Percentiles rank a stretch among this genome's conserved stretches.
Evolutionary conservation across 1,140 invertebrate genomes (phyloP).

Genomic region (Eriocheir sinensis): DNA sequence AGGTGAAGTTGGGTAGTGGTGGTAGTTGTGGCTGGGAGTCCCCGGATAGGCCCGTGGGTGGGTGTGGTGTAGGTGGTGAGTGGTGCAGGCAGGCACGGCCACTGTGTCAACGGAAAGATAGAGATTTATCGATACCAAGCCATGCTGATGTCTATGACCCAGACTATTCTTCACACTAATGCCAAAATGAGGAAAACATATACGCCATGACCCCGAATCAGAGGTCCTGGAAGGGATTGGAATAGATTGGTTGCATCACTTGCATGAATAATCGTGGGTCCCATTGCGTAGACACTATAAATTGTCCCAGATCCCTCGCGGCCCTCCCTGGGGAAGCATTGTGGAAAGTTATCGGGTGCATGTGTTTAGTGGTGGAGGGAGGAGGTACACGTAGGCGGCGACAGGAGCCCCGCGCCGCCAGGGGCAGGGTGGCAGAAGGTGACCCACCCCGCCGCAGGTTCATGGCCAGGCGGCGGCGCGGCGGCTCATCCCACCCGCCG

Average conservation of each 20-base stretch:
- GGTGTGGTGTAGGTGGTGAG: background rate
- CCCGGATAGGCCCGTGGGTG: background rate
- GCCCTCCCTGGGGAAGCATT: too few relatives aligned
- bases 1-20: background rate
- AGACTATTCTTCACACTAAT: background rate
- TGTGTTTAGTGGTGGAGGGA: too few relatives aligned
- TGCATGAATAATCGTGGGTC: too few relatives aligned
- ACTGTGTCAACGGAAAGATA: background rate
- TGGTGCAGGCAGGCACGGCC: background rate
- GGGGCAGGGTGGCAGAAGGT: background rate
- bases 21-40: background rate
- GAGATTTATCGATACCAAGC: background rate
- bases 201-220: too few relatives aligned
- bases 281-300: too few relatives aligned
- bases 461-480: background rate
- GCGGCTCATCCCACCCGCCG: background rate
- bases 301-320: too few relatives aligned
- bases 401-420: background rate
- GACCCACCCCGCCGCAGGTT: background rate
- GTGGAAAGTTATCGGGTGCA: too few relatives aligned
- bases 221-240: too few relatives aligned
- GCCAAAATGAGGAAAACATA: background rate
- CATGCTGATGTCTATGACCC: constrained; percentile 1
- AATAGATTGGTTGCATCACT: too few relatives aligned
- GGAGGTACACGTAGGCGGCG: background rate